Percentiles rank a stretch among this genome's conserved stretches.
phyloP scores from a whole-genome alignment of 2,113 vertebrate species.

The Falcunculus frontatus region DNA sequence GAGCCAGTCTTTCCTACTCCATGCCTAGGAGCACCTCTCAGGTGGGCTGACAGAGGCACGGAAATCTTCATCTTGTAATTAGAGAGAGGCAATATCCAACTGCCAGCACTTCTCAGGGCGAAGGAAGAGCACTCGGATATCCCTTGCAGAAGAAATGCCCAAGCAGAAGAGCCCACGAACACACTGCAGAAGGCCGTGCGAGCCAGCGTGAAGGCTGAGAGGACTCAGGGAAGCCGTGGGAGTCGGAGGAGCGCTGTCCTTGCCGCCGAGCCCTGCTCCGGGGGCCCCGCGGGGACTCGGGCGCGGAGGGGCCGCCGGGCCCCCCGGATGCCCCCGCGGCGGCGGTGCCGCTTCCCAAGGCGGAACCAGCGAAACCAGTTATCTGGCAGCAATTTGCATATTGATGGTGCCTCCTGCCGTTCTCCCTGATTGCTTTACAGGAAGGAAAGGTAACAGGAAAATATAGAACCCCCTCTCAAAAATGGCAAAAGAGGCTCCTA shows the following conservation, averaged over 20 bases:
- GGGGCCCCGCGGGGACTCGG: neutral
- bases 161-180: neutral
- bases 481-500: slow-evolving; percentile 25
- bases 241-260: neutral
- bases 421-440: slow-evolving; percentile 78
- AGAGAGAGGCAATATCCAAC: neutral
- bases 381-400: slow-evolving; percentile 79
- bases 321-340: neutral
- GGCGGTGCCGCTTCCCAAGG: slow-evolving; percentile 62
- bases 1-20: neutral
- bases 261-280: neutral
- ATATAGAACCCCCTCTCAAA: slow-evolving; percentile 63
- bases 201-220: neutral
- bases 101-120: neutral
- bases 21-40: neutral
- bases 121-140: neutral
- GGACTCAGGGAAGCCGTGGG: neutral
- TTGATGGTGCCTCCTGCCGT: slow-evolving; percentile 81
- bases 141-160: neutral
- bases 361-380: slow-evolving; percentile 78
- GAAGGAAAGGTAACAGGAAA: slow-evolving; percentile 78
- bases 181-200: accelerated
- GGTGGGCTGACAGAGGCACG: neutral
- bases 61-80: neutral
- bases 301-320: neutral